A percentile compares a stretch with the other conserved stretches of the same genome.
Evolutionary conservation across 2,113 vertebrate species (phyloP).

Genomic region (Probosciger aterrimus): DNA sequence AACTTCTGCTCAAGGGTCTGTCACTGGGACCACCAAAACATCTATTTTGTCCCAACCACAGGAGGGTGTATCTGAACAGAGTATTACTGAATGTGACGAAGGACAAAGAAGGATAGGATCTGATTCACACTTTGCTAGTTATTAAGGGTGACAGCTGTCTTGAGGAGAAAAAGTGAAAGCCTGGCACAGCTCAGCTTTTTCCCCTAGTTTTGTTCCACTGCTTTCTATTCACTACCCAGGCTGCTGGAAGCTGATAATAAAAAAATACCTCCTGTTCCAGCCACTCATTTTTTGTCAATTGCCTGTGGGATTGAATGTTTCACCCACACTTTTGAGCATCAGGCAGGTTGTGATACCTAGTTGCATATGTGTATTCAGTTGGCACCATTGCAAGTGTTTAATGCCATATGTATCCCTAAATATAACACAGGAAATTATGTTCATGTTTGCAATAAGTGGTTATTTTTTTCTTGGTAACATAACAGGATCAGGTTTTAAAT

Average conservation of each 20-base stretch:
- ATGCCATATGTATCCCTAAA: not conserved
- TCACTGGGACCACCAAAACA: not conserved
- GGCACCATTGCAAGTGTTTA: not conserved
- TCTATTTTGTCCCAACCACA: not conserved
- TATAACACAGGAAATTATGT: not conserved
- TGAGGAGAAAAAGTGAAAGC: not conserved
- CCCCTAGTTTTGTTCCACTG: not conserved
- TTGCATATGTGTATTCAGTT: not conserved
- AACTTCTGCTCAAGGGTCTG: not conserved
- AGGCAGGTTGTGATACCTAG: not conserved
- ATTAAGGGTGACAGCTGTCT: not conserved
- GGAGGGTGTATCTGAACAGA: not conserved
- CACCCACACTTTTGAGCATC: not conserved
- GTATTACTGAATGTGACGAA: accelerated
- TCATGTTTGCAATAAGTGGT: not conserved
- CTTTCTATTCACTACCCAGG: not conserved
- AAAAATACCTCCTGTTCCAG: not conserved
- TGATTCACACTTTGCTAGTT: not conserved
- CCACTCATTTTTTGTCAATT: not conserved
- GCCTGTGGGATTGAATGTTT: not conserved
- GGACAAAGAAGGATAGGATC: not conserved
- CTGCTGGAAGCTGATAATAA: not conserved
- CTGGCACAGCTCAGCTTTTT: not conserved
- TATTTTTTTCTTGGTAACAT: not conserved
- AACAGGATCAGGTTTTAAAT: not conserved